Percentiles rank a stretch among this genome's conserved stretches.
Evolutionary conservation across 1,140 invertebrate genomes (phyloP).

Genomic region (Myzus persicae): DNA sequence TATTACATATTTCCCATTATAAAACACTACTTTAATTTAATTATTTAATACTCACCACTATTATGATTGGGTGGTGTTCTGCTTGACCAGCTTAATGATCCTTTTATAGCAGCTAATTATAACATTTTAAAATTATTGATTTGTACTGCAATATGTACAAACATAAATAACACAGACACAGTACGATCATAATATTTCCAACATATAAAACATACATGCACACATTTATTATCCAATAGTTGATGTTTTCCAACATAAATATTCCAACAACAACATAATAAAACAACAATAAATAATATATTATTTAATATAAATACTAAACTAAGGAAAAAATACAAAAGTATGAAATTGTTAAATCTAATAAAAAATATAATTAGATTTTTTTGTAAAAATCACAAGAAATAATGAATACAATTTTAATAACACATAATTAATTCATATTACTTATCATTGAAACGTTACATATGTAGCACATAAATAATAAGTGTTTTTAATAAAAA

Average conservation of each 20-base stretch:
- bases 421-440: too few species aligned
- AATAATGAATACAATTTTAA: too few species aligned
- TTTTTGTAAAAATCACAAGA: too few species aligned
- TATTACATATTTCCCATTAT: background rate
- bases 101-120: background rate
- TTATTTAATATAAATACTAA: too few species aligned
- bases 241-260: background rate
- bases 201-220: slow-evolving; percentile 6
- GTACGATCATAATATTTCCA: background rate
- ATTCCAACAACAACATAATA: too few species aligned
- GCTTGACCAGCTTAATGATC: background rate
- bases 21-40: background rate
- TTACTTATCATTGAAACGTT: too few species aligned
- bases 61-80: background rate
- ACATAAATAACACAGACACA: background rate
- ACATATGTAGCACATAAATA: too few species aligned
- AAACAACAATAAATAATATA: too few species aligned
- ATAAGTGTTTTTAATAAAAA: too few species aligned
- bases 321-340: too few species aligned
- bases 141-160: background rate
- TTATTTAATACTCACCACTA: background rate
- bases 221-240: background rate
- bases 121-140: background rate
- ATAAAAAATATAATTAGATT: too few species aligned
- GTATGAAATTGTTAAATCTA: too few species aligned